These are phyloP conservation scores for Cololabis saira DNA, from an alignment of 2,113 vertebrate genomes.

Conservation along the genomic window DNA sequence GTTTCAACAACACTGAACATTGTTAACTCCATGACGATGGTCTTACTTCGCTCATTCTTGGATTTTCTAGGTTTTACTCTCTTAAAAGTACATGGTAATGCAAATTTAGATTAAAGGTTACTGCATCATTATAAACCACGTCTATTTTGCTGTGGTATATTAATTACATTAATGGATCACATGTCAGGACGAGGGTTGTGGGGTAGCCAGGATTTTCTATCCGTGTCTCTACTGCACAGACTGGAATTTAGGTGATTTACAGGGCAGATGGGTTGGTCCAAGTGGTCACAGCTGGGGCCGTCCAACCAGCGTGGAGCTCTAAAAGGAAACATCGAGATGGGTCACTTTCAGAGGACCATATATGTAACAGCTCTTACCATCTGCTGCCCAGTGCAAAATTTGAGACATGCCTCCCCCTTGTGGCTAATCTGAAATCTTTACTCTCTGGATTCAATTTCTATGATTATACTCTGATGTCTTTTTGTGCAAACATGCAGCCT, in stretches of 20 bases:
- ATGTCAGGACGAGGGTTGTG: slow-evolving; percentile 13
- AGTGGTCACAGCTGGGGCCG: slow-evolving; percentile 71
- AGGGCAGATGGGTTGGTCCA: slow-evolving; percentile 82
- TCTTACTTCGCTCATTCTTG: not conserved
- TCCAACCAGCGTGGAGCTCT: slow-evolving; percentile 48
- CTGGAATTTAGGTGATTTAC: slow-evolving; percentile 46
- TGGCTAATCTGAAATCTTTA: slow-evolving; percentile 42
- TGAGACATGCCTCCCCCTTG: slow-evolving; percentile 68
- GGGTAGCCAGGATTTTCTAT: slow-evolving; percentile 16
- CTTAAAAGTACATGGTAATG: not conserved
- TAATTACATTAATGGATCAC: slow-evolving; percentile 19
- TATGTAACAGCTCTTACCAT: not conserved
- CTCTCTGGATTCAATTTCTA: not conserved
- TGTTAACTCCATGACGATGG: too few species aligned
- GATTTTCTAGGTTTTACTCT: not conserved
- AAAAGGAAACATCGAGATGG: slow-evolving; percentile 8
- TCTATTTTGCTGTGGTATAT: not conserved
- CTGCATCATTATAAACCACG: slow-evolving; percentile 5
- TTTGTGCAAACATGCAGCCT: not conserved
- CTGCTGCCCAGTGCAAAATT: slow-evolving; percentile 26
- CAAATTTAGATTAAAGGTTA: not conserved
- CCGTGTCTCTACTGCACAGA: slow-evolving; percentile 10
- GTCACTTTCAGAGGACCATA: not conserved
- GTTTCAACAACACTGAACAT: too few species aligned
- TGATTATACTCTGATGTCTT: not conserved